Evolutionary conservation across 2,797 vertebrate genomes (phyloP), one percentile per base, ranked within the genome.

Genomic region (Sphaeramia orbicularis): DNA sequence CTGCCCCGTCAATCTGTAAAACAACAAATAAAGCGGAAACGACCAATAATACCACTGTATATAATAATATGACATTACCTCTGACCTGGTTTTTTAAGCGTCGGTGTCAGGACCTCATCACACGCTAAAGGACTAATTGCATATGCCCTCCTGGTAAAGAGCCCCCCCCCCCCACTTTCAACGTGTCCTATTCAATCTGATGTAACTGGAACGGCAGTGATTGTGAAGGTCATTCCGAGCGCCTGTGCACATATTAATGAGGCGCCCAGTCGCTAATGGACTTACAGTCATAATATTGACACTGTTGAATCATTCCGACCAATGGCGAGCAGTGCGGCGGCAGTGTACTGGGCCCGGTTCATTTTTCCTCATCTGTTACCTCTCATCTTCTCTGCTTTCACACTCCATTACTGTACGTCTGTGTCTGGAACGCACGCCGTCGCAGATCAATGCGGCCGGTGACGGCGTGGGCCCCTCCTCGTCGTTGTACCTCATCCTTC

Each of bases 201-300:
- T 59, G 55, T 11, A 60, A 71, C n/a, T 32, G 27, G 40, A 70
- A 45, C 56, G 19, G 35, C 47, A 6, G 41, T 52, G 71, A 65
- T 74, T 37, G 52, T 77, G 84, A 90, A 91, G 83, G 85, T 89
- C 83, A 83, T 32, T 4, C 9, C 0, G 47, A 77, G 79, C n/a
- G 1, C 27, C 66, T 7, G 32, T 56, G 42, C 66, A 52, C 71
- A 80, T 89, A 86, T 85, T 91, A 91, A 87, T 86, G 66, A 86
- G 67, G 72, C 71, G 19, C 57, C 64, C 66, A 37, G 1, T 21
- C 14, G 50, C 83, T 89, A 91, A 92, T 89, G 84, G 82, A 86
- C 64, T 71, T 55, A 65, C 71, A 61, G 75, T 86, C 85, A 91
- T 83, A 91, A 88, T 86, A 91, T 88, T 86, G 87, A 83, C 87